Evolutionary conservation across 1,140 invertebrate genomes (phyloP).

Genomic region (Sycophila sp.): DNA sequence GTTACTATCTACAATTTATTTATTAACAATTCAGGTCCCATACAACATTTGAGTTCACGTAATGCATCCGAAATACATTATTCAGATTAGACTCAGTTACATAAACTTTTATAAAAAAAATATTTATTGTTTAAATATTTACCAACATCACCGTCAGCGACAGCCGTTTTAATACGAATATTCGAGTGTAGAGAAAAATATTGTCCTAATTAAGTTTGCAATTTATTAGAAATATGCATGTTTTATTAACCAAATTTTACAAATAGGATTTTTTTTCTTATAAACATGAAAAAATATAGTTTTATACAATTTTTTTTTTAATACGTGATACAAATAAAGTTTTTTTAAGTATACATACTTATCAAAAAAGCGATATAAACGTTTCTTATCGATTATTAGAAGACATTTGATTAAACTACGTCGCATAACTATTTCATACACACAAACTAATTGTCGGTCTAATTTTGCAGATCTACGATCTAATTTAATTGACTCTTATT

Average conservation of each 20-base stretch:
- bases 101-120: neutral
- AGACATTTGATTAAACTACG: too few species aligned
- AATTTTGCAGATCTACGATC: neutral
- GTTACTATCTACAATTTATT: conserved; percentile 3
- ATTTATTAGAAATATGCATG: too few species aligned
- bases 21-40: conserved; percentile 14
- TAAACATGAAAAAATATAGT: too few species aligned
- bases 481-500: neutral
- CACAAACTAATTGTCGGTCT: neutral
- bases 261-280: too few species aligned
- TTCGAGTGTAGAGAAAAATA: too few species aligned
- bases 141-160: too few species aligned
- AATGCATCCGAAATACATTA: neutral
- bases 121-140: too few species aligned
- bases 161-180: too few species aligned
- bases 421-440: neutral
- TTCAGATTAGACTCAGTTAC: neutral
- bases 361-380: neutral
- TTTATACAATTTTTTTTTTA: too few species aligned
- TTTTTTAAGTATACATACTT: neutral
- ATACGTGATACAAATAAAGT: neutral
- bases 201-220: too few species aligned
- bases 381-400: neutral
- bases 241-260: too few species aligned
- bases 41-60: neutral